These are phyloP conservation scores for Brotula barbata DNA, from an alignment of 2,797 vertebrate species.

Conservation along the genomic window DNA sequence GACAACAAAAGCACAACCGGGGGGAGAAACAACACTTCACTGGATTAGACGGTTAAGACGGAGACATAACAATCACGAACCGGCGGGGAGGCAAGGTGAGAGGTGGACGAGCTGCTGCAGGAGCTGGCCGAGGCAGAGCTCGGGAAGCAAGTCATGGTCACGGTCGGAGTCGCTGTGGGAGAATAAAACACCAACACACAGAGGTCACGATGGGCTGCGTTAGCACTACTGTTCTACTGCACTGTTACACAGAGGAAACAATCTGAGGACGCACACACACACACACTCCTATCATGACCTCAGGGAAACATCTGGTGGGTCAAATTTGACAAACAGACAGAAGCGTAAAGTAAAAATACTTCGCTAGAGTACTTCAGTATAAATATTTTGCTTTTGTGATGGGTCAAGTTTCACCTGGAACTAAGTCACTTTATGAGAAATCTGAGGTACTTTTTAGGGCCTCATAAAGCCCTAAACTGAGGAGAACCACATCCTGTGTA, in stretches of 20 bases:
- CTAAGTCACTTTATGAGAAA: too few relatives aligned
- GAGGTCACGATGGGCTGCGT: not conserved
- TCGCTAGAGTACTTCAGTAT: too few relatives aligned
- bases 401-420: too few relatives aligned
- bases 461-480: not conserved
- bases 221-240: not conserved
- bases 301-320: too few relatives aligned
- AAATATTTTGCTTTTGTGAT: too few relatives aligned
- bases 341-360: too few relatives aligned
- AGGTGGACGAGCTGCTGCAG: conserved; percentile 97
- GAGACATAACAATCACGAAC: conserved; percentile 70
- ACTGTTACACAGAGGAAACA: too few relatives aligned
- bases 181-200: conserved; percentile 27
- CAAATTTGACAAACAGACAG: too few relatives aligned
- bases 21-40: not conserved
- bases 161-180: conserved; percentile 79
- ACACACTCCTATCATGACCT: too few relatives aligned
- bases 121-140: conserved; percentile 96
- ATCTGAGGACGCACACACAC: too few relatives aligned
- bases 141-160: conserved; percentile 93
- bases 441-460: too few relatives aligned
- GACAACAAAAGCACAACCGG: not conserved
- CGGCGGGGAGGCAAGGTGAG: conserved; percentile 94
- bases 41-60: not conserved
- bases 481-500: not conserved